Percentiles rank a stretch among this genome's conserved stretches.
Conservation (phyloP, 2,888 invertebrate genomes). For the Ophion slaviceki region DNA sequence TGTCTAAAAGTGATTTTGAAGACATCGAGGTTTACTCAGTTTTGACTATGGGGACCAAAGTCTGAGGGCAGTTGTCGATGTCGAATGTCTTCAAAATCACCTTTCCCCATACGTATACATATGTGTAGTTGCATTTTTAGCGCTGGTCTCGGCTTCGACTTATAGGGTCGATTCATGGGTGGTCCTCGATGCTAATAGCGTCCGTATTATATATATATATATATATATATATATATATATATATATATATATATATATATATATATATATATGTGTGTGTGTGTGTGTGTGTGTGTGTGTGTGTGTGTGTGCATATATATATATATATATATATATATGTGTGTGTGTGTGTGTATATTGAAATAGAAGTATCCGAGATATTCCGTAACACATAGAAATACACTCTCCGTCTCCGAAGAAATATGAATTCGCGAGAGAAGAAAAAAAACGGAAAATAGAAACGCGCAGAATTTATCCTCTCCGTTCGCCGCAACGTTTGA, state of each 20-base stretch:
- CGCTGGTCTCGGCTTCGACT: constrained; percentile 73
- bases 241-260: neutral
- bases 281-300: neutral
- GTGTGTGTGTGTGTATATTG: neutral
- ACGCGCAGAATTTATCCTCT: neutral
- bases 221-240: constrained; percentile 14
- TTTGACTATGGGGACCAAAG: neutral
- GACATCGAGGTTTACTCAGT: neutral
- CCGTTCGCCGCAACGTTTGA: neutral
- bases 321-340: neutral
- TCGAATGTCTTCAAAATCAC: neutral
- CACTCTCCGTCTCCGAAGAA: constrained; percentile 43
- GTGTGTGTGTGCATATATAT: neutral
- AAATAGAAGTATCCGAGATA: constrained; percentile 19
- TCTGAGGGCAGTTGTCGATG: neutral
- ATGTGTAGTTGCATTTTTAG: constrained; percentile 36
- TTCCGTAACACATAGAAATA: constrained; percentile 43
- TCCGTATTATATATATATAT: constrained; percentile 52
- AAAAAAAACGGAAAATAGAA: neutral
- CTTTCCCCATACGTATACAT: neutral
- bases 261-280: constrained; percentile 6
- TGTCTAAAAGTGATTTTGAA: neutral
- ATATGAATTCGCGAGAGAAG: constrained; percentile 32
- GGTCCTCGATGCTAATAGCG: constrained; percentile 81
- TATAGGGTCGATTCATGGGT: constrained; percentile 82